These are phyloP conservation scores for Carassius auratus DNA, from an alignment of 2,113 vertebrate species.

Conservation along the genomic window DNA sequence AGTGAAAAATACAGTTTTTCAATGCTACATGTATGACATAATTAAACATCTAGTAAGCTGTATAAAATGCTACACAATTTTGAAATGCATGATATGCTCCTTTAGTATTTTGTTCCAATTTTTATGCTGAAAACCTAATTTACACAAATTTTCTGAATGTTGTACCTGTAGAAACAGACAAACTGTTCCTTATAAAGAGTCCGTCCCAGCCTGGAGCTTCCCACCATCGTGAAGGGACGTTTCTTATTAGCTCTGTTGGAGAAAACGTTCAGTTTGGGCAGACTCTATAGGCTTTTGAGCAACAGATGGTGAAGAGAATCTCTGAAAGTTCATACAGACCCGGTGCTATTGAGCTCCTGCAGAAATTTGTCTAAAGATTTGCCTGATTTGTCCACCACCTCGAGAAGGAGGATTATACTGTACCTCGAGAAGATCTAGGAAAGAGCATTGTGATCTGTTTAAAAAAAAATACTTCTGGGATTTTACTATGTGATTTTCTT, in stretches of 20 bases:
- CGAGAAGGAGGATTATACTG: slow-evolving; percentile 72
- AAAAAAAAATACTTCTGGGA: background rate
- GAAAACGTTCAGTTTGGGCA: background rate
- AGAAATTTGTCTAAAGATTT: slow-evolving; percentile 63
- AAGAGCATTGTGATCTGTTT: background rate
- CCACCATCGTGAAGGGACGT: slow-evolving; percentile 62
- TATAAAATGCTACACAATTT: background rate
- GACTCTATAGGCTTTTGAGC: background rate
- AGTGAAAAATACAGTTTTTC: slow-evolving; percentile 45
- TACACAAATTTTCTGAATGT: background rate
- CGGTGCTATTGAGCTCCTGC: slow-evolving; percentile 65
- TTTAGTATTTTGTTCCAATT: background rate
- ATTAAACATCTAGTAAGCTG: background rate
- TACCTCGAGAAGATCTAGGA: slow-evolving; percentile 71
- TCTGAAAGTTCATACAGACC: slow-evolving; percentile 6
- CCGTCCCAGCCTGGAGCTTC: slow-evolving; percentile 69
- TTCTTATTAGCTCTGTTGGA: slow-evolving; percentile 59
- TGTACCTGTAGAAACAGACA: slow-evolving; percentile 71
- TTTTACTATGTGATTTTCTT: background rate
- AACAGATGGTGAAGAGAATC: background rate
- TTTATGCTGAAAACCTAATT: background rate
- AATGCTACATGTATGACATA: background rate
- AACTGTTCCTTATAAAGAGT: slow-evolving; percentile 74
- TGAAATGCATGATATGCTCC: background rate
- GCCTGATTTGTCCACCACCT: slow-evolving; percentile 69